Evolutionary conservation across 2,888 invertebrate species (phyloP).

Genomic region (Cybosia mesomella): DNA sequence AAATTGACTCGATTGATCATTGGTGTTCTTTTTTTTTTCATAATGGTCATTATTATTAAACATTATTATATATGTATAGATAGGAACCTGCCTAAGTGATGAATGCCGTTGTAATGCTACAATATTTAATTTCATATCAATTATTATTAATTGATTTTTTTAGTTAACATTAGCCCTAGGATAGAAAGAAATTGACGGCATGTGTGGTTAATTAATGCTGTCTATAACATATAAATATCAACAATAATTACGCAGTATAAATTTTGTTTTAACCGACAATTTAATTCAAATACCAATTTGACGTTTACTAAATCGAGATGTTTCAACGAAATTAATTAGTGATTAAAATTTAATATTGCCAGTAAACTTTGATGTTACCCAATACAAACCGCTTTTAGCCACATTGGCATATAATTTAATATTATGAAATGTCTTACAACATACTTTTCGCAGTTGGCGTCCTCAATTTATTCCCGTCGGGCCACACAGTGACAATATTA

Average conservation of each 20-base stretch:
- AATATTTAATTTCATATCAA: too few species aligned
- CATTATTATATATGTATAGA: too few species aligned
- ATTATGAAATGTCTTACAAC: not conserved
- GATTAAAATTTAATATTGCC: not conserved
- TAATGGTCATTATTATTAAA: not conserved
- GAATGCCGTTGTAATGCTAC: too few species aligned
- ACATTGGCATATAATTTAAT: not conserved
- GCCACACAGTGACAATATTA: not conserved
- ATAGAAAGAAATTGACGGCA: too few species aligned
- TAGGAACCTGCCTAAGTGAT: too few species aligned
- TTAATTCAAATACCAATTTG: not conserved
- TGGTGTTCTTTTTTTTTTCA: not conserved
- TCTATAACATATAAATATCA: too few species aligned
- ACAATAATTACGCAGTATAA: too few species aligned
- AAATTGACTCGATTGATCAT: not conserved
- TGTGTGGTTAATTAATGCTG: too few species aligned
- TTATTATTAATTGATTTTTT: too few species aligned
- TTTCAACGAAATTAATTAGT: not conserved
- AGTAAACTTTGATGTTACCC: not conserved
- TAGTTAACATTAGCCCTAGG: too few species aligned
- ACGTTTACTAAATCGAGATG: not conserved
- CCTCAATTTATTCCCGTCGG: conserved; percentile 34
- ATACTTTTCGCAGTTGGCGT: conserved; percentile 4
- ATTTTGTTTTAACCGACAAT: too few species aligned
- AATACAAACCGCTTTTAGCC: not conserved